Evolutionary conservation across 1,140 invertebrate genomes (phyloP).

Genomic region (Aphelenchoides fujianensis): DNA sequence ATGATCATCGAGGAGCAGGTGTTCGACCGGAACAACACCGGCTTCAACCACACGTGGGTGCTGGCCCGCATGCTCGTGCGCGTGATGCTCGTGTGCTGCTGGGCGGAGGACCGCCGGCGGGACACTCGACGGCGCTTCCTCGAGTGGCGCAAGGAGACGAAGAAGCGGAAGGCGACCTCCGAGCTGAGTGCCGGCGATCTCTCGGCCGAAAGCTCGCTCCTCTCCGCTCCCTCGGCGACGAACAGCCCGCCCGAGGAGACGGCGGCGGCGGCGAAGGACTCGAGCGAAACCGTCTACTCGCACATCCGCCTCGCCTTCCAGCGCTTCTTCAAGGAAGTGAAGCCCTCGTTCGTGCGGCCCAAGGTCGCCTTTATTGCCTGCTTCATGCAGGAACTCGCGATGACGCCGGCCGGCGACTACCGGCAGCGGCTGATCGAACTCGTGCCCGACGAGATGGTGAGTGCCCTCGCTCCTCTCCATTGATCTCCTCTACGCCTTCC

Average conservation of each 20-base stretch:
- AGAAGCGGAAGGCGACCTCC: conserved; percentile 15
- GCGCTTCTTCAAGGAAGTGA: conserved; percentile 38
- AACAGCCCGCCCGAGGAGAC: neutral
- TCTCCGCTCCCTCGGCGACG: neutral
- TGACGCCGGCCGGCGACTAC: conserved; percentile 36
- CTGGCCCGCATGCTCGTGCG: conserved; percentile 44
- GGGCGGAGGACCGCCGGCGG: conserved; percentile 35
- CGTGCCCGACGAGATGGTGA: conserved; percentile 37
- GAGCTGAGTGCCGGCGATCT: conserved; percentile 17
- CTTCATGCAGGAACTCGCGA: conserved; percentile 40
- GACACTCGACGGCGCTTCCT: conserved; percentile 1
- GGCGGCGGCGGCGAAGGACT: neutral
- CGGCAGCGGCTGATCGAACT: conserved; percentile 42
- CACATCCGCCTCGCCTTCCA: conserved; percentile 13
- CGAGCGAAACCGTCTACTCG: neutral
- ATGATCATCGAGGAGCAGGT: neutral
- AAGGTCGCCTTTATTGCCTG: conserved; percentile 38
- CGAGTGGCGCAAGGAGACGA: conserved; percentile 16
- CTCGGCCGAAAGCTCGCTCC: neutral
- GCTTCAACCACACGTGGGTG: conserved; percentile 30
- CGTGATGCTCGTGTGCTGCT: conserved; percentile 27
- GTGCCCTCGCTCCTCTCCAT: too few species aligned
- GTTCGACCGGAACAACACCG: neutral
- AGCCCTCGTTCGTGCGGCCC: conserved; percentile 24
- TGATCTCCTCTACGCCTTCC: too few species aligned